These are phyloP conservation scores for Eristalis arbustorum DNA, from an alignment of 2,888 invertebrate species.

Conservation along the genomic window DNA sequence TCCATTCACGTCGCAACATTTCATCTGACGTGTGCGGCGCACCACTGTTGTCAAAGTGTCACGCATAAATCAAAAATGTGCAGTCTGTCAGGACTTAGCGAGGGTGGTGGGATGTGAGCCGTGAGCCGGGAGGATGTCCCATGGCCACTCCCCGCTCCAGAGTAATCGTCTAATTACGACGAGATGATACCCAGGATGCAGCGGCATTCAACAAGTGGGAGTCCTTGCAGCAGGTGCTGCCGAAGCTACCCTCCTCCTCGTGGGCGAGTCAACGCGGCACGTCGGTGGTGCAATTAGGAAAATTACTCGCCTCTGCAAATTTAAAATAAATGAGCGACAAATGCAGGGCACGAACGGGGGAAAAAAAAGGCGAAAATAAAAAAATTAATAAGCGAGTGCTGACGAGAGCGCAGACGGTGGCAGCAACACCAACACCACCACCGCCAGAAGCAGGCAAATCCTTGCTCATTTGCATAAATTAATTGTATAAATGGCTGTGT, in stretches of 20 bases:
- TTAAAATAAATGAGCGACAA: constrained; percentile 65
- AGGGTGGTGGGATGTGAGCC: neutral
- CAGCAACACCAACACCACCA: neutral
- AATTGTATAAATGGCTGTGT: constrained; percentile 69
- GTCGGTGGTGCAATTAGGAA: constrained; percentile 54
- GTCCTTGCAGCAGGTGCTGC: constrained; percentile 1
- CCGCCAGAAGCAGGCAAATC: constrained; percentile 30
- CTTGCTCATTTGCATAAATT: constrained; percentile 67
- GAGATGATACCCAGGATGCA: constrained; percentile 38
- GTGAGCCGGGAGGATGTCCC: neutral
- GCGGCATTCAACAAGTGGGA: constrained; percentile 64
- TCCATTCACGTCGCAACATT: neutral
- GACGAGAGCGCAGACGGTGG: neutral
- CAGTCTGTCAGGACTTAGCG: neutral
- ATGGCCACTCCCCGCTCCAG: neutral
- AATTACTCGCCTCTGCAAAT: constrained; percentile 64
- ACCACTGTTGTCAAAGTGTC: neutral
- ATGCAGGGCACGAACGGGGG: constrained; percentile 36
- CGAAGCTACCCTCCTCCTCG: neutral
- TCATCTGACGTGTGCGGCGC: neutral
- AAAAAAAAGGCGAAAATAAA: neutral
- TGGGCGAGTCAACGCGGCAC: neutral
- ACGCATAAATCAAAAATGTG: constrained; percentile 12
- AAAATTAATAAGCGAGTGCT: constrained; percentile 39
- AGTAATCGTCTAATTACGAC: constrained; percentile 56